A percentile compares a stretch with the other conserved stretches of the same genome.
Conservation (phyloP, 2,888 invertebrate genomes). For the Dichetophora obliterata region DNA sequence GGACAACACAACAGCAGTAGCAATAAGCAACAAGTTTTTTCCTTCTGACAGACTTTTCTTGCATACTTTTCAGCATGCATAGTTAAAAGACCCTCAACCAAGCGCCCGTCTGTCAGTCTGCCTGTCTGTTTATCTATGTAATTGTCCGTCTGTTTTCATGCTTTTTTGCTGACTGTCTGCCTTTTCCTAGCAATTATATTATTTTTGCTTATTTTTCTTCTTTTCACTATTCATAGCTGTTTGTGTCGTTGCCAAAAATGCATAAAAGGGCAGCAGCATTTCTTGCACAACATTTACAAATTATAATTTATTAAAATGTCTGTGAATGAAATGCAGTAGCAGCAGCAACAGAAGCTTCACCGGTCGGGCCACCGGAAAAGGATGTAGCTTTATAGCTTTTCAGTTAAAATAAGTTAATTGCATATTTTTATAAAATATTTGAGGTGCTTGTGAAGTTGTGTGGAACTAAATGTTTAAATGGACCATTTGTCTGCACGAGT, state of each 20-base stretch:
- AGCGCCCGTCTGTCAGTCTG: neutral
- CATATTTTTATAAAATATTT: neutral
- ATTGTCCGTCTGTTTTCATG: neutral
- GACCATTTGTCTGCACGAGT: neutral
- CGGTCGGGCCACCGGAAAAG: neutral
- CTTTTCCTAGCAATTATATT: neutral
- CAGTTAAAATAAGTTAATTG: no score
- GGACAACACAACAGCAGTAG: neutral
- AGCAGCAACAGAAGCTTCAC: neutral
- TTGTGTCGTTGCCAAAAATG: constrained; percentile 11
- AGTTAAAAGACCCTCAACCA: no score
- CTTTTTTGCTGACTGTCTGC: neutral
- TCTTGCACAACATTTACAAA: constrained; percentile 6
- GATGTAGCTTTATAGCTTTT: no score
- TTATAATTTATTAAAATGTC: constrained; percentile 30
- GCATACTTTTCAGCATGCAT: neutral
- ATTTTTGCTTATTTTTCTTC: no score
- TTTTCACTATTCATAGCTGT: neutral
- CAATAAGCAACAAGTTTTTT: neutral
- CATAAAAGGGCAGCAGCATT: neutral
- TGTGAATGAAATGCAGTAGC: neutral
- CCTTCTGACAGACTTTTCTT: neutral
- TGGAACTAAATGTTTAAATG: neutral
- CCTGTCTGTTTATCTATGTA: neutral
- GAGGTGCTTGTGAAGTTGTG: neutral